A percentile compares a stretch with the other conserved stretches of the same genome.
These are phyloP conservation scores for Aculops lycopersici DNA, from an alignment of 1,140 invertebrate genomes.

Conservation along the genomic window DNA sequence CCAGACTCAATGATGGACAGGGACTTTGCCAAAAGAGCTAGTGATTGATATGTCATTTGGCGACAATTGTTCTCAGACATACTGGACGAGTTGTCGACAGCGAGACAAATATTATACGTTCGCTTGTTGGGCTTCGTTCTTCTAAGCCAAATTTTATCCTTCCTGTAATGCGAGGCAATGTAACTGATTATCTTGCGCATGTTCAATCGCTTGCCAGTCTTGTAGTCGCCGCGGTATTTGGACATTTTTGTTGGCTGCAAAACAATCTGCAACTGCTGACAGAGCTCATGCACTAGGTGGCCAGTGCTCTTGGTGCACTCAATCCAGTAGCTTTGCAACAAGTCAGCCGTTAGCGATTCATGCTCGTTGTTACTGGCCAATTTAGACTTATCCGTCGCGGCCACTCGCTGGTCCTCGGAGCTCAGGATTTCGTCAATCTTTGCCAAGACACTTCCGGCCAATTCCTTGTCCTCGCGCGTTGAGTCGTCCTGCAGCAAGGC, in stretches of 20 bases:
- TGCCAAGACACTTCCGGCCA: too few relatives aligned
- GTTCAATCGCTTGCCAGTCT: conserved; percentile 81
- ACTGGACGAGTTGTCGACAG: conserved; percentile 73
- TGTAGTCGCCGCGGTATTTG: conserved; percentile 65
- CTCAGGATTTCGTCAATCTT: too few relatives aligned
- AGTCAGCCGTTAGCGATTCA: too few relatives aligned
- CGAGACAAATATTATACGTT: conserved; percentile 80
- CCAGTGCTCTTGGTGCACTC: conserved; percentile 24
- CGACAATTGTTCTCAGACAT: conserved; percentile 21
- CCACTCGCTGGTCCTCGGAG: too few relatives aligned
- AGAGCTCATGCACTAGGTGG: conserved; percentile 46
- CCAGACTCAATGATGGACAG: conserved; percentile 71
- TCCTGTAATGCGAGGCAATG: conserved; percentile 89
- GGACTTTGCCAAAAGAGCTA: conserved; percentile 65
- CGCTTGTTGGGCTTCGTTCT: conserved; percentile 76
- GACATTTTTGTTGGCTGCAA: conserved; percentile 76
- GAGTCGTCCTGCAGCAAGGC: too few relatives aligned
- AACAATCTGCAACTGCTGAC: conserved; percentile 65
- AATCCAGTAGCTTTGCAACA: too few relatives aligned
- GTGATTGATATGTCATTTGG: conserved; percentile 59
- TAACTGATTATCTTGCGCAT: conserved; percentile 91
- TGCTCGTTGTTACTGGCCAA: too few relatives aligned
- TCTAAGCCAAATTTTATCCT: conserved; percentile 94
- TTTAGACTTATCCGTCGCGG: too few relatives aligned
- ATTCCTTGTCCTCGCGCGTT: too few relatives aligned